Evolutionary conservation across 2,888 invertebrate species (phyloP).

Genomic region (Cenopis cana): DNA sequence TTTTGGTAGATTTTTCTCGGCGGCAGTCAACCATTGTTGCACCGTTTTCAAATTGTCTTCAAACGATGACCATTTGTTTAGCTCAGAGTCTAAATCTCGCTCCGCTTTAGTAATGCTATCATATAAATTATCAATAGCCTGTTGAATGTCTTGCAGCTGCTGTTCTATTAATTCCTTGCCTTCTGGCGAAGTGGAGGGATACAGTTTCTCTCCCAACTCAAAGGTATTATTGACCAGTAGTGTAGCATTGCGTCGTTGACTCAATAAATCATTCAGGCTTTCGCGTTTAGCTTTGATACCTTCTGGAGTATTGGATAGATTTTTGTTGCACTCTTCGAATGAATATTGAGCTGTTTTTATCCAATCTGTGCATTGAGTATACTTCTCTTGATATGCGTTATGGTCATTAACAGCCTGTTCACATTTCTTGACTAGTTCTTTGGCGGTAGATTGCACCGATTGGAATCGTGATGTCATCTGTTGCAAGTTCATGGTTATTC

Average conservation of each 20-base stretch:
- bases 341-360: slow-evolving; percentile 90
- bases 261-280: slow-evolving; percentile 89
- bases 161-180: slow-evolving; percentile 94
- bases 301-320: slow-evolving; percentile 87
- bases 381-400: slow-evolving; percentile 91
- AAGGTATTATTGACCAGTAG: slow-evolving; percentile 92
- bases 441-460: slow-evolving; percentile 94
- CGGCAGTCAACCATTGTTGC: slow-evolving; percentile 90
- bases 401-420: slow-evolving; percentile 95
- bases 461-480: slow-evolving; percentile 96
- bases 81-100: slow-evolving; percentile 92
- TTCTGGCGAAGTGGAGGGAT: slow-evolving; percentile 93
- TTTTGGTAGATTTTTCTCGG: slow-evolving; percentile 90
- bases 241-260: slow-evolving; percentile 90
- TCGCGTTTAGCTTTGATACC: slow-evolving; percentile 89
- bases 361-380: slow-evolving; percentile 93
- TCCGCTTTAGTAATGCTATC: slow-evolving; percentile 92
- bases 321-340: slow-evolving; percentile 88
- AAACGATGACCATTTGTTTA: slow-evolving; percentile 95
- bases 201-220: slow-evolving; percentile 95
- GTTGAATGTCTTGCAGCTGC: slow-evolving; percentile 93
- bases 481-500: slow-evolving; percentile 94
- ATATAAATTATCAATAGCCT: slow-evolving; percentile 91
- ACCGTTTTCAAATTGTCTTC: slow-evolving; percentile 93
- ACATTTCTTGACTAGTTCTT: slow-evolving; percentile 96